Evolutionary conservation across 1,140 invertebrate species (phyloP).

Genomic region (Antheraea mylitta): DNA sequence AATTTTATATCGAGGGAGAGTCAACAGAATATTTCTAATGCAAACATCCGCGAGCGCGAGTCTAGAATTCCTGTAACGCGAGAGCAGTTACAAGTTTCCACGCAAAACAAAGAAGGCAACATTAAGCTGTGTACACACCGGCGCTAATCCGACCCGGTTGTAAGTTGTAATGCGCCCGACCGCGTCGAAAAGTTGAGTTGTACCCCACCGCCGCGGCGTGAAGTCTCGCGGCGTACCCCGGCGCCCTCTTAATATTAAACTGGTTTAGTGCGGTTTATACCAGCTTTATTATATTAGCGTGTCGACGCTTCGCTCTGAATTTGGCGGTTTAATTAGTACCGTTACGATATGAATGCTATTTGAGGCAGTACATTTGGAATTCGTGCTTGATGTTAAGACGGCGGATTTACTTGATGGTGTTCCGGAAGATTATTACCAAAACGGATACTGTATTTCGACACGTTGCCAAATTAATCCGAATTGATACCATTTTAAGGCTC

Average conservation of each 20-base stretch:
- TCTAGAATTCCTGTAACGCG: constrained; percentile 5
- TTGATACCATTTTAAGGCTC: neutral
- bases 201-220: constrained; percentile 27
- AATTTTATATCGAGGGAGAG: neutral
- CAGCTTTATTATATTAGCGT: constrained; percentile 74
- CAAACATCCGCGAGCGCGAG: neutral
- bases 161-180: constrained; percentile 52
- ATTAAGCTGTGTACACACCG: constrained; percentile 57
- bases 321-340: constrained; percentile 59
- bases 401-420: constrained; percentile 41
- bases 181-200: constrained; percentile 59
- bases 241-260: constrained; percentile 69
- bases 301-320: constrained; percentile 57
- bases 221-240: constrained; percentile 8
- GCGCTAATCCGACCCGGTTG: constrained; percentile 52
- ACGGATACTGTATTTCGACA: neutral
- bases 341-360: constrained; percentile 38
- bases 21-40: neutral
- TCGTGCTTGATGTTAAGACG: constrained; percentile 26
- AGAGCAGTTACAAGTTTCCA: constrained; percentile 15
- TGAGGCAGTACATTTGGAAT: constrained; percentile 31
- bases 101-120: constrained; percentile 55
- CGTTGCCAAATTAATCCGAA: constrained; percentile 6
- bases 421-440: constrained; percentile 19
- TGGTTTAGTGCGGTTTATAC: constrained; percentile 67